Base-by-base conservation (phyloP, 2,888 invertebrate genomes). In the Sisyra nigra region DNA sequence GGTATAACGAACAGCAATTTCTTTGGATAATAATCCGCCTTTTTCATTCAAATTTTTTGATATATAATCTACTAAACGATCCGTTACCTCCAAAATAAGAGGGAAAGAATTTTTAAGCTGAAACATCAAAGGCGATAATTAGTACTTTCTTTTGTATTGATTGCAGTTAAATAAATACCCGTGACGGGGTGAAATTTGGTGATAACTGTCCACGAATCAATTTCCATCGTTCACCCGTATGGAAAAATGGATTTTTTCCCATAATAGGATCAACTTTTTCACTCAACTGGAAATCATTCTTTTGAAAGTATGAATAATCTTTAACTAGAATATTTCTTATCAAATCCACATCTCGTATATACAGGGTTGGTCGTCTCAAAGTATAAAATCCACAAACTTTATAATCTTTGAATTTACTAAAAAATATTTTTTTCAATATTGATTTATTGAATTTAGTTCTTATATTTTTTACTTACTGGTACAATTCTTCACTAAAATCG, bases 221-320 rank as follows among this genome's bases (percentile, higher is more conserved):
- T n/a, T 38, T 38, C 59, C 59, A 60, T 1, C 9, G 6, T 0
- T 54, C 51, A 2, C 54, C 58, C 0, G 10, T 4, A 2, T 17
- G 40, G 41, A 55, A 52, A 17, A 59, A 57, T 1, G 59, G 57
- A 51, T 58, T 56, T 10, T 47, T 44, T 0, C 47, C 11, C 0
- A 54, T 1, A 3, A 59, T 36, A 0, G 53, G 53, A 40, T 60
- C 58, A 1, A 47, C 0, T 0, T 51, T 15, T 2, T 48, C 38
- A 13, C 50, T 42, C 0, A 56, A 1, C 7, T 11, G 17, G n/a
- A 38, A 15, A 8, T 38, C 38, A n/a, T 38, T 38, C 3, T 15
- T 18, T 17, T 38, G 15, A 19, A 38, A 38, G 15, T 15, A 10
- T 11, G 38, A 38, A 15, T 17, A 38, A 10, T 38, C 38, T 38